phyloP scores from a whole-genome alignment of 2,888 invertebrate species.

The Caenorhabditis sp. region DNA sequence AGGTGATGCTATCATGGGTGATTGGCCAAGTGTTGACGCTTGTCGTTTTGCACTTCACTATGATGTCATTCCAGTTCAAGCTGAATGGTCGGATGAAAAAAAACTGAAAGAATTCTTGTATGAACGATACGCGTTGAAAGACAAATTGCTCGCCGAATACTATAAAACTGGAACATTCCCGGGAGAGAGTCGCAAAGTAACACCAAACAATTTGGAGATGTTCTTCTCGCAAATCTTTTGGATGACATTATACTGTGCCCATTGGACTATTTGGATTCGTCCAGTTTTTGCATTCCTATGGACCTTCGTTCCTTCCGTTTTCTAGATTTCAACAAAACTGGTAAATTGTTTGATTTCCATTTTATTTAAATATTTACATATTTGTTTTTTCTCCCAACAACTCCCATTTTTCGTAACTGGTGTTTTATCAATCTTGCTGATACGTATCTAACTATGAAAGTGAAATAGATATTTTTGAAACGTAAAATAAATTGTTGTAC shows the following conservation, averaged over 20 bases:
- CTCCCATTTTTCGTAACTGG: constrained; percentile 31
- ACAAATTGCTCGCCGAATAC: constrained; percentile 61
- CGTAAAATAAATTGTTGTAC: too few relatives aligned
- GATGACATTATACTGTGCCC: constrained; percentile 61
- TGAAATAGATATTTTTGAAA: too few relatives aligned
- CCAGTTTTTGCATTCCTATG: constrained; percentile 30
- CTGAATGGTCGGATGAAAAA: constrained; percentile 76
- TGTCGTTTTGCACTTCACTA: constrained; percentile 60
- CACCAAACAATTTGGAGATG: constrained; percentile 38
- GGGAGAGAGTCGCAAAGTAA: constrained; percentile 45
- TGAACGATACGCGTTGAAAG: constrained; percentile 85
- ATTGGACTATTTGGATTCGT: constrained; percentile 61
- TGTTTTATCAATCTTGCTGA: constrained; percentile 31
- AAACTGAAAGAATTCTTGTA: constrained; percentile 86
- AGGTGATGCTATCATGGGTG: constrained; percentile 57
- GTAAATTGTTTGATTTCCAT: not conserved
- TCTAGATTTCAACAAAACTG: not conserved
- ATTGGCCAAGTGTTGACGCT: constrained; percentile 58
- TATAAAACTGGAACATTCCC: constrained; percentile 64
- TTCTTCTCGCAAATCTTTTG: constrained; percentile 60
- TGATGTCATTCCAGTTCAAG: constrained; percentile 50
- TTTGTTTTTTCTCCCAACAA: constrained; percentile 7
- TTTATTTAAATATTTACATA: constrained; percentile 1
- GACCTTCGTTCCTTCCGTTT: not conserved
- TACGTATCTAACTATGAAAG: constrained; percentile 20